Evolutionary conservation across 2,797 vertebrate genomes (phyloP), one percentile per base, ranked within the genome.

Genomic region (Pipistrellus pygmaeus): DNA sequence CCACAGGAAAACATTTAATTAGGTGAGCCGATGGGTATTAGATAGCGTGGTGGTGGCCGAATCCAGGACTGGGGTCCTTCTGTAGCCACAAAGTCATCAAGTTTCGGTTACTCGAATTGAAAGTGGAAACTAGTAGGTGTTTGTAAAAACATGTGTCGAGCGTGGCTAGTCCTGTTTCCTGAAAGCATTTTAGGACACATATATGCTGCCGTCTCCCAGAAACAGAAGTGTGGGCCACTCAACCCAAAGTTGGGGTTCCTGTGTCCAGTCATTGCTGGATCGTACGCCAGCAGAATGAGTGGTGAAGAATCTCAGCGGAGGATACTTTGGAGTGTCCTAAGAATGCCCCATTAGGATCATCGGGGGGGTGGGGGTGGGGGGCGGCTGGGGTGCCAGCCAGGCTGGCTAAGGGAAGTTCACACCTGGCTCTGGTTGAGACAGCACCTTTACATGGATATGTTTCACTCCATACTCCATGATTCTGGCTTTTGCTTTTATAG

Each of bases 221-320:
- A 96, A 96, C 76, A 97, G 90, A 90, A 85, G 68, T 88, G 93
- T 93, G 84, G 90, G 95, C 96, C 91, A 93, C 57, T 87, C 73
- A 95, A 95, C 72, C 85, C 89, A 95, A 90, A 95, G 85, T 51
- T 69, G 75, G 41, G 21, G 81, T 90, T 91, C 46, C 88, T 69
- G 62, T 18, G 44, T 66, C 64, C 82, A 35, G 72, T 60, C 53
- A n/a, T 30, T 69, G 41, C 55, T 17, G 51, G 66, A 2, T 35
- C 17, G 13, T 35, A 38, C 3, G 7, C 94, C 92, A 85, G 77
- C 85, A 80, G 93, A 95, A 71, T 35, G 53, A 53, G 32, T 14
- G 27, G 44, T 21, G 60, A 73, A 14, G 68, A 81, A n/a, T 93
- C 32, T 83, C 73, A 20, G 75, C 17, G 57, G 84, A 68, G 27